Conservation (phyloP, 53 echinoderm and acorn worm species). For the Echinarachnius parma region DNA sequence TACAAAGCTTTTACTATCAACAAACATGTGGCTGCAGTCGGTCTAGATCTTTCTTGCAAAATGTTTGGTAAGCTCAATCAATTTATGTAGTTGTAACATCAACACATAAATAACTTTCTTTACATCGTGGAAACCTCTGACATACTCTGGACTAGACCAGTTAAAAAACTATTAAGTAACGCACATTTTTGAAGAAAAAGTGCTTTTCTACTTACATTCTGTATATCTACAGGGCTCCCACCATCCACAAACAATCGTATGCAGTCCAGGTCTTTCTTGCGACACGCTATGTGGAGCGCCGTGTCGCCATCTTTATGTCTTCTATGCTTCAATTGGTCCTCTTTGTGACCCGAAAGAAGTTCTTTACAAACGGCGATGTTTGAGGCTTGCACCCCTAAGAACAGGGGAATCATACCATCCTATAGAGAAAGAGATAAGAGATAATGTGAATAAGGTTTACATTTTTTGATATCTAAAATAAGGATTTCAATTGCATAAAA, state of each 20-base stretch:
- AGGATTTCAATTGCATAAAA: no score
- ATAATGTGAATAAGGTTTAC: not conserved
- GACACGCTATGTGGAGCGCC: slow-evolving; percentile 73
- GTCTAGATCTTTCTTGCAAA: no score
- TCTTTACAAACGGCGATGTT: slow-evolving; percentile 82
- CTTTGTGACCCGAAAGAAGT: slow-evolving; percentile 61
- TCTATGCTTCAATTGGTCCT: slow-evolving; percentile 69
- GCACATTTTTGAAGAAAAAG: no score
- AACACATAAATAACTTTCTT: no score
- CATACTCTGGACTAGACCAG: no score
- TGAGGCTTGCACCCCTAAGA: slow-evolving; percentile 69
- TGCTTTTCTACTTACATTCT: slow-evolving; percentile 96
- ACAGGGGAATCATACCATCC: slow-evolving; percentile 86
- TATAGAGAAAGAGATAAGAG: slow-evolving; percentile 6
- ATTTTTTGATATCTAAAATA: not conserved
- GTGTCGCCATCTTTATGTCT: slow-evolving; percentile 69
- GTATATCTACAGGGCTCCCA: slow-evolving; percentile 65
- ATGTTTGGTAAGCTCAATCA: no score
- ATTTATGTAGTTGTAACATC: no score
- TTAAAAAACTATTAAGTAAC: no score
- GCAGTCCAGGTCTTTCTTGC: slow-evolving; percentile 78
- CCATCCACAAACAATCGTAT: slow-evolving; percentile 75
- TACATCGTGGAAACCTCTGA: no score
- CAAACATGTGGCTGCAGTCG: no score
- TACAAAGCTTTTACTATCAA: no score